These are phyloP conservation scores for Drosophila monieri DNA, from an alignment of 2,888 invertebrate species.

Conservation along the genomic window DNA sequence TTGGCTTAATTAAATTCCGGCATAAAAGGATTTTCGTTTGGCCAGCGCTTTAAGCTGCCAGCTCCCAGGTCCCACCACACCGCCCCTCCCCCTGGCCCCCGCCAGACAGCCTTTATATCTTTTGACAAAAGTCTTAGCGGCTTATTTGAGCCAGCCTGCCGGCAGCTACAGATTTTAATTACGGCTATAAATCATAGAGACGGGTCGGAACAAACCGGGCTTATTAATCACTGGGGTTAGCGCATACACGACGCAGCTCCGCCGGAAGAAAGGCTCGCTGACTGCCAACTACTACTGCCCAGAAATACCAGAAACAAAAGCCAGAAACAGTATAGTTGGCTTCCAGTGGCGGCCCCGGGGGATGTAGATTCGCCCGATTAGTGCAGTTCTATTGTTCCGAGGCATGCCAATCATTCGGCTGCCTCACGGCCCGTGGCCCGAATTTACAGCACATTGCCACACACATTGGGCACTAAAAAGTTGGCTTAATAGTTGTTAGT, in stretches of 20 bases:
- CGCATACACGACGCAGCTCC: too few relatives aligned
- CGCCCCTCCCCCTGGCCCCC: not conserved
- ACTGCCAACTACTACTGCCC: not conserved
- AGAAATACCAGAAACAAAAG: not conserved
- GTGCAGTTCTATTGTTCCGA: constrained; percentile 25
- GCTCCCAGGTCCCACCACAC: not conserved
- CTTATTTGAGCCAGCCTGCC: constrained; percentile 50
- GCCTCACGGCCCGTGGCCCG: constrained; percentile 29
- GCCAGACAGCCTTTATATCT: constrained; percentile 53
- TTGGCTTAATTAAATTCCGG: constrained; percentile 74
- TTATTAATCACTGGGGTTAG: too few relatives aligned
- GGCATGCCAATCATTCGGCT: constrained; percentile 27
- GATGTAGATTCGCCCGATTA: constrained; percentile 8
- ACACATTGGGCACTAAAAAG: constrained; percentile 70
- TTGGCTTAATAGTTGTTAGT: constrained; percentile 56
- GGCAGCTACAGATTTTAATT: constrained; percentile 68
- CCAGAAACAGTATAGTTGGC: too few relatives aligned
- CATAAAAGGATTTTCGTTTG: constrained; percentile 68
- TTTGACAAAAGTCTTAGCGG: constrained; percentile 76
- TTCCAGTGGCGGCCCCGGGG: too few relatives aligned
- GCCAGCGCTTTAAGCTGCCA: constrained; percentile 47
- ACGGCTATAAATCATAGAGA: constrained; percentile 69
- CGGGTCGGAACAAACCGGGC: constrained; percentile 1
- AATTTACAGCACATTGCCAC: constrained; percentile 35
- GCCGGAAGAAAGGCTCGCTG: not conserved